These are phyloP conservation scores for Pithecia hirsuta DNA, from an alignment of 2,797 vertebrate species.

Conservation along the genomic window DNA sequence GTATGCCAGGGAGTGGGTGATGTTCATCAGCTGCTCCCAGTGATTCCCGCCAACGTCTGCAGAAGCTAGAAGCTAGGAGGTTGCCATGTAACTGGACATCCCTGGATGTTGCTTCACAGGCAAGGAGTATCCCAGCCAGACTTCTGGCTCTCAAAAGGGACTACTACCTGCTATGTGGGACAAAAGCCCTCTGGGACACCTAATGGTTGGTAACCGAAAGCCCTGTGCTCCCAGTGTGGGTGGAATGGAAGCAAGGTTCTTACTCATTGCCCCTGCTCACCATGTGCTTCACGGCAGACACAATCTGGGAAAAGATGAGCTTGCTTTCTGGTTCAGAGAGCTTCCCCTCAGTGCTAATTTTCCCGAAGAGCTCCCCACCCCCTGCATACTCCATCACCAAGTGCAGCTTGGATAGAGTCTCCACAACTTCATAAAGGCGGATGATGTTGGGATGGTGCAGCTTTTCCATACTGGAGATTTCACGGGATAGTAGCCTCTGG, in stretches of 20 bases:
- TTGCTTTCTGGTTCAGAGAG: conserved; percentile 93
- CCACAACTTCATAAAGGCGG: conserved; percentile 98
- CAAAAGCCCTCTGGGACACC: not conserved
- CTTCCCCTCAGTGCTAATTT: conserved; percentile 95
- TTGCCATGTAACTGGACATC: not conserved
- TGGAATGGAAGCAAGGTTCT: not conserved
- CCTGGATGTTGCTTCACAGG: not conserved
- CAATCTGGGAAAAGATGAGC: conserved; percentile 95
- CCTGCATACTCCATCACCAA: conserved; percentile 97
- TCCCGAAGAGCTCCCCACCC: conserved; percentile 97
- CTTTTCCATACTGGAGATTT: conserved; percentile 99
- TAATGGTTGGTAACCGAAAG: not conserved
- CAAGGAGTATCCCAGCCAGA: not conserved
- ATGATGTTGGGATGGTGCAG: conserved; percentile 98
- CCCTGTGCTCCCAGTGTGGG: accelerated
- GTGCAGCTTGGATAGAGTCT: conserved; percentile 95
- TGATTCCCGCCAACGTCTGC: not conserved
- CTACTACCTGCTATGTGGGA: not conserved
- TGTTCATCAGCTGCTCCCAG: not conserved
- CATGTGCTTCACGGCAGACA: conserved; percentile 98
- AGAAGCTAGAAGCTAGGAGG: not conserved
- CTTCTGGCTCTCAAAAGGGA: not conserved
- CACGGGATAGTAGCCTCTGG: conserved; percentile 93
- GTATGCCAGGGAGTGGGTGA: not conserved
- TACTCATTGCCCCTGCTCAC: conserved; percentile 83